Percentiles rank a stretch among this genome's conserved stretches.
phyloP scores from a whole-genome alignment of 2,113 vertebrate genomes.

The Takifugu bimaculatus region DNA sequence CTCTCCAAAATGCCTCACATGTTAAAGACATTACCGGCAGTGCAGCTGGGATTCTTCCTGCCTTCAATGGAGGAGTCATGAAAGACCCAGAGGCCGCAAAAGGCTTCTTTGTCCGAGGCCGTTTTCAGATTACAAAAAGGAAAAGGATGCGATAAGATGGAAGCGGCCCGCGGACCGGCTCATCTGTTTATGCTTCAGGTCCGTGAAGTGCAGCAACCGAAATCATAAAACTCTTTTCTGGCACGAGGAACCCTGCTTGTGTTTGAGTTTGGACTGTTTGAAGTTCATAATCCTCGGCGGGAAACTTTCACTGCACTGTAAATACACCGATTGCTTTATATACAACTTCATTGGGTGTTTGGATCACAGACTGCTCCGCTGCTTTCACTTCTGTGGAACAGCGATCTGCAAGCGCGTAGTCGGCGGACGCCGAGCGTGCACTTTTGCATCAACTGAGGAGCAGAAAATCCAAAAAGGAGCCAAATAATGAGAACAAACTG shows the following conservation, averaged over 20 bases:
- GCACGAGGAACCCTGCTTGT: slow-evolving; percentile 19
- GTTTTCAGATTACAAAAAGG: slow-evolving; percentile 40
- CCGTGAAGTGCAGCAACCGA: slow-evolving; percentile 15
- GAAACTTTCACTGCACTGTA: slow-evolving; percentile 45
- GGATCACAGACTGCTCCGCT: slow-evolving; percentile 15
- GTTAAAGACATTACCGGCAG: slow-evolving; percentile 58
- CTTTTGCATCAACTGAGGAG: slow-evolving; percentile 22
- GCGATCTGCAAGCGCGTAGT: slow-evolving; percentile 10
- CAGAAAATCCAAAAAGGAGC: slow-evolving; percentile 13
- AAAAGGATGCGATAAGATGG: slow-evolving; percentile 25
- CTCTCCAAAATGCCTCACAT: slow-evolving; percentile 43
- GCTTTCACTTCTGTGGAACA: slow-evolving; percentile 20
- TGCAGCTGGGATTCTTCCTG: slow-evolving; percentile 22
- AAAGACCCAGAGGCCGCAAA: neutral
- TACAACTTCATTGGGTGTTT: slow-evolving; percentile 15
- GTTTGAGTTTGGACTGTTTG: slow-evolving; percentile 6
- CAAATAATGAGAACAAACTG: slow-evolving; percentile 19
- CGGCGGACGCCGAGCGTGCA: slow-evolving; percentile 36
- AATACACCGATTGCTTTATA: slow-evolving; percentile 48
- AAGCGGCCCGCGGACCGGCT: slow-evolving; percentile 14
- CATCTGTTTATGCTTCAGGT: slow-evolving; percentile 22
- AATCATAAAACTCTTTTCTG: slow-evolving; percentile 10
- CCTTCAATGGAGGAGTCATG: too few relatives aligned
- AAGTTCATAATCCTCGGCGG: slow-evolving; percentile 25
- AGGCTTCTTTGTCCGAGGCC: slow-evolving; percentile 27